Conservation (phyloP, 64 coral and sea anemone genomes). For the Stichodactyla helianthus region DNA sequence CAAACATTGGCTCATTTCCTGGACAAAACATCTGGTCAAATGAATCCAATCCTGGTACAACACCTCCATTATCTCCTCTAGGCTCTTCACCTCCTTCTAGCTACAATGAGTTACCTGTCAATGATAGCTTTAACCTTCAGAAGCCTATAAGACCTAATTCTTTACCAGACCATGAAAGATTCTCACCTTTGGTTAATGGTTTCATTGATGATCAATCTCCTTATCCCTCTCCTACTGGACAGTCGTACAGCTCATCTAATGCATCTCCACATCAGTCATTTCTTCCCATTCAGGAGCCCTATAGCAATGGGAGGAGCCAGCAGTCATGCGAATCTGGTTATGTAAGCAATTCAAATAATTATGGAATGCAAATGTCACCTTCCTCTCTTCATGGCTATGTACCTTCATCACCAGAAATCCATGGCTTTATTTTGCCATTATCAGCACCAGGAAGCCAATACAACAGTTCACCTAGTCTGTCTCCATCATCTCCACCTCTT, state of each 20-base stretch:
- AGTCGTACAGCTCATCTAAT: slow-evolving; percentile 62
- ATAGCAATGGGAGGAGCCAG: slow-evolving; percentile 41
- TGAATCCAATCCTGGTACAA: slow-evolving; percentile 51
- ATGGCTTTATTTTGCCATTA: slow-evolving; percentile 38
- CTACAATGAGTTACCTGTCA: slow-evolving; percentile 22
- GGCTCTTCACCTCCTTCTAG: slow-evolving; percentile 58
- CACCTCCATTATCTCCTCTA: slow-evolving; percentile 75
- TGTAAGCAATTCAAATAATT: slow-evolving; percentile 36
- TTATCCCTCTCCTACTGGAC: slow-evolving; percentile 83
- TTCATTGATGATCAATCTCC: slow-evolving; percentile 85
- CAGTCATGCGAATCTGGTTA: slow-evolving; percentile 90
- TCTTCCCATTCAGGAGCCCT: slow-evolving; percentile 75
- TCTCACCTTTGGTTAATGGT: slow-evolving; percentile 81
- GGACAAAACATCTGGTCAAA: slow-evolving; percentile 92
- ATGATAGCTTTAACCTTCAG: slow-evolving; percentile 31
- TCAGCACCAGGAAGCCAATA: slow-evolving; percentile 42
- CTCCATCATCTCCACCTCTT: slow-evolving; percentile 78
- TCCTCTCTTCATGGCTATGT: slow-evolving; percentile 49
- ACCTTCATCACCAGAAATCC: slow-evolving; percentile 57
- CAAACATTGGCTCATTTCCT: slow-evolving; percentile 78
- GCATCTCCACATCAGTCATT: slow-evolving; percentile 55
- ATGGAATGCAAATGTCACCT: slow-evolving; percentile 63
- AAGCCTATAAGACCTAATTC: slow-evolving; percentile 27
- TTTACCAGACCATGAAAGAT: slow-evolving; percentile 35
- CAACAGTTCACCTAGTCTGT: slow-evolving; percentile 84